These are phyloP conservation scores for Grammomys surdaster DNA, from an alignment of 2,113 vertebrate species.

Conservation along the genomic window DNA sequence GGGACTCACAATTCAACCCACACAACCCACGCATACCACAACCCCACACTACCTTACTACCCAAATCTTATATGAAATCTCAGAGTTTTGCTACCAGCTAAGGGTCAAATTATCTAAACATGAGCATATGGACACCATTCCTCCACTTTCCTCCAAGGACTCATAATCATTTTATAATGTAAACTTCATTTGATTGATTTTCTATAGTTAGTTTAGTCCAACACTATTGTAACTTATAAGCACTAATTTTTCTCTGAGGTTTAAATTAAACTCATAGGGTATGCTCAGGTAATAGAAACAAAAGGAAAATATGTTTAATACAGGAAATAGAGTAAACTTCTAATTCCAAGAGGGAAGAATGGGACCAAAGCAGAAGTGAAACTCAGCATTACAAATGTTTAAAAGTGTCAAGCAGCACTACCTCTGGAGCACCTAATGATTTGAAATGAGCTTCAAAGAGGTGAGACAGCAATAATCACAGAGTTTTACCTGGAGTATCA, in stretches of 20 bases:
- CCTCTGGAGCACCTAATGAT: not conserved
- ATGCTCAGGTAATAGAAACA: not conserved
- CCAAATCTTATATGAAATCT: not conserved
- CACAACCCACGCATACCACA: too few relatives aligned
- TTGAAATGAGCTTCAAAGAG: not conserved
- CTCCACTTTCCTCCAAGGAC: not conserved
- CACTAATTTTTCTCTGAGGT: not conserved
- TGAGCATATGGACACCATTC: not conserved
- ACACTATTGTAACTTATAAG: not conserved
- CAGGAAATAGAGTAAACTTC: not conserved
- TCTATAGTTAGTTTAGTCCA: not conserved
- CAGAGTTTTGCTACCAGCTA: not conserved
- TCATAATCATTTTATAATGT: not conserved
- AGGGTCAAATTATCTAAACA: not conserved
- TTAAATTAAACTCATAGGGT: not conserved
- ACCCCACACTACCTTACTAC: not conserved
- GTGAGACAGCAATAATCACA: not conserved
- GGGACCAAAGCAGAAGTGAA: not conserved
- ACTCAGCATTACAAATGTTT: not conserved
- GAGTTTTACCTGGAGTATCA: not conserved
- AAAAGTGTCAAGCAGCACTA: not conserved
- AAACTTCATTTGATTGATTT: not conserved
- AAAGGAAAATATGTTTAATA: not conserved
- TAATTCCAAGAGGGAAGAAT: not conserved
- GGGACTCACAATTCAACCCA: too few relatives aligned